Conservation (phyloP, 2,797 vertebrate genomes). For the Enteromius fasciolatus region DNA sequence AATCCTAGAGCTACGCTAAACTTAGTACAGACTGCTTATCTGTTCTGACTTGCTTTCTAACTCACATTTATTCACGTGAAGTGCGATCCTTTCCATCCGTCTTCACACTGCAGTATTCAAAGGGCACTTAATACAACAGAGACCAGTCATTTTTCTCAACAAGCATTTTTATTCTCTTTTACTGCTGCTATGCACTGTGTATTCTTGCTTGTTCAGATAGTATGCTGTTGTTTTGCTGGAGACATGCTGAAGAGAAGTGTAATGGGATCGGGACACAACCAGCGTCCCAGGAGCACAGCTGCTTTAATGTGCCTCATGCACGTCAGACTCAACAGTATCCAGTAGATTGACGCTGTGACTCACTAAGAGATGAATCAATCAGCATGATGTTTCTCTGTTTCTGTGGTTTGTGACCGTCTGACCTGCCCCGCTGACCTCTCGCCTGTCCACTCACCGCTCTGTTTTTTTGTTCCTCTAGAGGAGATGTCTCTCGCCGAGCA, state of each 20-base stretch:
- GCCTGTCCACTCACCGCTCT: slow-evolving; percentile 25
- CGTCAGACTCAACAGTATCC: neutral
- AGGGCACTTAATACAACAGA: neutral
- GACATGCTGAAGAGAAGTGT: neutral
- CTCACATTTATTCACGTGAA: neutral
- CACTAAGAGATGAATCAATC: slow-evolving; percentile 2
- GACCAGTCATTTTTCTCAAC: neutral
- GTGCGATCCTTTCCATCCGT: neutral
- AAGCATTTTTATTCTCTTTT: neutral
- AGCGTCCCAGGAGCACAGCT: neutral
- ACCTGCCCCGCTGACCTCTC: slow-evolving; percentile 40
- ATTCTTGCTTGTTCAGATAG: neutral
- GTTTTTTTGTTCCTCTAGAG: slow-evolving; percentile 77
- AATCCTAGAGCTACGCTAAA: neutral
- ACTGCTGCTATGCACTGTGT: neutral
- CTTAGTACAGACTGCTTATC: neutral
- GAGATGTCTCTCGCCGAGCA: slow-evolving; percentile 90
- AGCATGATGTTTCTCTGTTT: neutral
- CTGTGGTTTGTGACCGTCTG: neutral
- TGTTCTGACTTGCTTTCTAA: neutral
- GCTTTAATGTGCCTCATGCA: neutral
- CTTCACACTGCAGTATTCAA: neutral
- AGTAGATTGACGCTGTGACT: neutral
- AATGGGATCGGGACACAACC: neutral
- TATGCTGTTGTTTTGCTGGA: neutral